phyloP scores from a whole-genome alignment of 2,113 vertebrate species.

The Haemorhous mexicanus region DNA sequence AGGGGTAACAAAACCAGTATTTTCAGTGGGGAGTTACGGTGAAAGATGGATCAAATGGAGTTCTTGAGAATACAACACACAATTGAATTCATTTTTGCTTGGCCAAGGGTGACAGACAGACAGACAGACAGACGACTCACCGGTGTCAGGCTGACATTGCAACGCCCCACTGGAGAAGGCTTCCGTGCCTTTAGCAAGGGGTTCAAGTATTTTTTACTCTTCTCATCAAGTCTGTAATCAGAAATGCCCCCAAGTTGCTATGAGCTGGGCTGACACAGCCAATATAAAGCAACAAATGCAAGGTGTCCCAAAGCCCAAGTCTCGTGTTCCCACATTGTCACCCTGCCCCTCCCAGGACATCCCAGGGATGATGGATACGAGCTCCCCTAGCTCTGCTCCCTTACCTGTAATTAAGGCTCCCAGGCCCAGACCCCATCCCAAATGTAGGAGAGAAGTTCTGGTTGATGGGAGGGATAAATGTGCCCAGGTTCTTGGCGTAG shows the following conservation, averaged over 20 bases:
- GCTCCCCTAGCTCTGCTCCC: neutral
- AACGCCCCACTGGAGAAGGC: slow-evolving; percentile 52
- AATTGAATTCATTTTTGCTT: neutral
- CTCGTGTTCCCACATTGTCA: rapidly evolving
- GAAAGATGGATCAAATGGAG: neutral
- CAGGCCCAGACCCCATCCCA: slow-evolving; percentile 42
- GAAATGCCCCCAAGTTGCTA: neutral
- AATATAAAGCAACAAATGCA: neutral
- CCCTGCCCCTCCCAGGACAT: neutral
- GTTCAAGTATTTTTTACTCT: slow-evolving; percentile 70
- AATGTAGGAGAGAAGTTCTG: slow-evolving; percentile 45
- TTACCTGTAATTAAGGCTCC: slow-evolving; percentile 74
- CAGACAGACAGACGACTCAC: slow-evolving; percentile 53
- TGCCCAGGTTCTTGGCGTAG: slow-evolving; percentile 12
- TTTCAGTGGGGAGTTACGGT: neutral
- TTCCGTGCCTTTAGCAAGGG: slow-evolving; percentile 66
- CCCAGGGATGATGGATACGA: neutral
- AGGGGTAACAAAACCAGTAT: neutral
- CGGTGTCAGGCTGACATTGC: slow-evolving; percentile 52
- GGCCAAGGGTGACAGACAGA: neutral
- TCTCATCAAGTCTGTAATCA: slow-evolving; percentile 76
- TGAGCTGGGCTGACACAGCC: rapidly evolving
- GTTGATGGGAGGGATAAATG: slow-evolving; percentile 68
- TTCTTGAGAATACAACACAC: neutral
- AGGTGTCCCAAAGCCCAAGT: neutral